phyloP scores from a whole-genome alignment of 2,888 invertebrate species.

The Conus canariensis region DNA sequence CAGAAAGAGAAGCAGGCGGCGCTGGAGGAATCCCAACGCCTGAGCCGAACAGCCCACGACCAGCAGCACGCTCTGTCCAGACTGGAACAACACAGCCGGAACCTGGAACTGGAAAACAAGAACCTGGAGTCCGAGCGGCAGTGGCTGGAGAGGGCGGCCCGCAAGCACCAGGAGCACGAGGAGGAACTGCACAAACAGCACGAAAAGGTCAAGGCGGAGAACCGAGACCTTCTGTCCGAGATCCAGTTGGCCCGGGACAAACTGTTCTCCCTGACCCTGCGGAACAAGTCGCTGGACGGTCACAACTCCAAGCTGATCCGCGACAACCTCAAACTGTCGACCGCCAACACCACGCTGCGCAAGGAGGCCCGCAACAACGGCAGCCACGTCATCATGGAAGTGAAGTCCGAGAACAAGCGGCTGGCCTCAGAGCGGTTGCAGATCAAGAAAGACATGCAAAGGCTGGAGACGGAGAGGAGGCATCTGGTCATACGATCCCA shows the following conservation, averaged over 20 bases:
- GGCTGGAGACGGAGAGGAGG: constrained; percentile 45
- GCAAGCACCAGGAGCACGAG: constrained; percentile 39
- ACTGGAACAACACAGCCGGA: constrained; percentile 36
- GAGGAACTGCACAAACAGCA: constrained; percentile 13
- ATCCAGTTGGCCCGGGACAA: constrained; percentile 22
- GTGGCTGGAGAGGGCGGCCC: background rate
- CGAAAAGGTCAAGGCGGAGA: constrained; percentile 41
- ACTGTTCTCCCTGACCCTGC: constrained; percentile 2
- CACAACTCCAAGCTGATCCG: constrained; percentile 47
- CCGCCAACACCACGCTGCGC: constrained; percentile 36
- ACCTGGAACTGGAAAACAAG: constrained; percentile 41
- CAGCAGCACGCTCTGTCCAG: constrained; percentile 29
- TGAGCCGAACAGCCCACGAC: constrained; percentile 34
- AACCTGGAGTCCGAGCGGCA: constrained; percentile 31
- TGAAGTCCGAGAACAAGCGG: constrained; percentile 43
- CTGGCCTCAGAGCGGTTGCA: constrained; percentile 22
- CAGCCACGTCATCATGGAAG: background rate
- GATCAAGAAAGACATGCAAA: constrained; percentile 39
- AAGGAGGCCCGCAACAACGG: constrained; percentile 22
- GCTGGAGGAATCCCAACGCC: constrained; percentile 29
- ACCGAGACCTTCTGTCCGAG: constrained; percentile 38
- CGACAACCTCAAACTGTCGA: constrained; percentile 43
- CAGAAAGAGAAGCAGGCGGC: constrained; percentile 43
- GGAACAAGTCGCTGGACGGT: constrained; percentile 41
- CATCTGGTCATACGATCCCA: constrained; percentile 44